Base-by-base conservation (phyloP, 2,797 vertebrate genomes). In the Gallinago nigripennis region DNA sequence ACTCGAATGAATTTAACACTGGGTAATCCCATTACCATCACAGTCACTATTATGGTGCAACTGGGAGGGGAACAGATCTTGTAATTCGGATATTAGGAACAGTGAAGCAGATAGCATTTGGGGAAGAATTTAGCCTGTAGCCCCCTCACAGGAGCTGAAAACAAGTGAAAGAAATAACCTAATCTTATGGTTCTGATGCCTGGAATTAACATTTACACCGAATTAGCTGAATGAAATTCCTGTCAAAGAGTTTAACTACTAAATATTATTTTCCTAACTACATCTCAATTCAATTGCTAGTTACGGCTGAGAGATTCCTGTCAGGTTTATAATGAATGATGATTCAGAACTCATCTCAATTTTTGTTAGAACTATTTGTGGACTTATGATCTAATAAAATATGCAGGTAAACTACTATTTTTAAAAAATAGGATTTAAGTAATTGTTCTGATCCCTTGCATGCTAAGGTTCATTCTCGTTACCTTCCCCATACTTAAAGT, bases 341-440 rank as follows among this genome's bases (percentile, higher is more conserved):
- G 86, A 95, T 92, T 91, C 63, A 82, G 88, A 92, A 78, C 39
- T 51, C 65, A 24, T 57, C 37, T 87, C 56, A 66, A 53, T 89
- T 96, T 93, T 76, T 91, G 66, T 79, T 90, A 60, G 81, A 75
- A 73, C 16, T 30, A 69, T 78, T 92, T 60, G 12, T 53, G 73
- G 85, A 41, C 43, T 80, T 69, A 80, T 79, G 78, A 82, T 76
- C 33, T 73, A 95, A 88, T 90, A 84, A 92, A 94, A 84, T 28
- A 92, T 87, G 54, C 39, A 94, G 87, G 82, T 82, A 88, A 82
- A 82, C 31, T 16, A 71, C 16, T 41, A 86, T n/a, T 64, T 61
- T 19, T n/a, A 18, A 68, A 77, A 88, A 91, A 60, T 31, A 45
- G 57, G 20, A 69, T 89, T 76, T 85, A 87, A 80, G 61, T 56